These are phyloP conservation scores for Psittacula echo DNA, from an alignment of 2,797 vertebrate species.

Conservation along the genomic window DNA sequence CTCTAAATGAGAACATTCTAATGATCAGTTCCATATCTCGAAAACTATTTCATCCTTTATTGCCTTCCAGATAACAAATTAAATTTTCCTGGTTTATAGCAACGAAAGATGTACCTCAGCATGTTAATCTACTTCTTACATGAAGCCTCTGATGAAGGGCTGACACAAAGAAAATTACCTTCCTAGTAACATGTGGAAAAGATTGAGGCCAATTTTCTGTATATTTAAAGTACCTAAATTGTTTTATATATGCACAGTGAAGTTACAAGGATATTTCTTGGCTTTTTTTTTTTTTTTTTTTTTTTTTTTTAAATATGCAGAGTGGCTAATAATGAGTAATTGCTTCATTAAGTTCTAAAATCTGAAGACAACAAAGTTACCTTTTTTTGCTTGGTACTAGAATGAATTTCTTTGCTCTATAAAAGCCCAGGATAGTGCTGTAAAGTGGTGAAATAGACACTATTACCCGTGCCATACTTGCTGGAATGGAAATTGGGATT, in stretches of 20 bases:
- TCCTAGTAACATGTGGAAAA: not conserved
- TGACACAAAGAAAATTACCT: not conserved
- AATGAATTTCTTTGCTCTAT: not conserved
- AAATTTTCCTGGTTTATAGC: not conserved
- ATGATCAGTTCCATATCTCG: not conserved
- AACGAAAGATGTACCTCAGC: not conserved
- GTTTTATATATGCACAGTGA: not conserved
- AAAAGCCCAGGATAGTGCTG: not conserved
- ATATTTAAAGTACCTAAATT: not conserved
- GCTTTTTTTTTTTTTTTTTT: too few species aligned
- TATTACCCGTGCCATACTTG: not conserved
- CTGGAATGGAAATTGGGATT: conserved; percentile 28
- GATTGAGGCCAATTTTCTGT: not conserved
- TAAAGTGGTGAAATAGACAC: not conserved
- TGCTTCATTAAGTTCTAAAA: not conserved
- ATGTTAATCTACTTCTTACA: not conserved
- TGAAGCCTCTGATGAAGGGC: not conserved
- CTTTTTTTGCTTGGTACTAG: not conserved
- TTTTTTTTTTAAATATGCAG: not conserved
- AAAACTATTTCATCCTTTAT: not conserved
- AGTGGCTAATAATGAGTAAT: not conserved
- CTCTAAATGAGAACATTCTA: not conserved
- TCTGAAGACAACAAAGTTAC: not conserved
- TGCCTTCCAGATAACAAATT: not conserved
- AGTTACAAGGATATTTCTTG: not conserved